These are phyloP conservation scores for Nymphalis c-album DNA, from an alignment of 2,888 invertebrate species.

Conservation along the genomic window DNA sequence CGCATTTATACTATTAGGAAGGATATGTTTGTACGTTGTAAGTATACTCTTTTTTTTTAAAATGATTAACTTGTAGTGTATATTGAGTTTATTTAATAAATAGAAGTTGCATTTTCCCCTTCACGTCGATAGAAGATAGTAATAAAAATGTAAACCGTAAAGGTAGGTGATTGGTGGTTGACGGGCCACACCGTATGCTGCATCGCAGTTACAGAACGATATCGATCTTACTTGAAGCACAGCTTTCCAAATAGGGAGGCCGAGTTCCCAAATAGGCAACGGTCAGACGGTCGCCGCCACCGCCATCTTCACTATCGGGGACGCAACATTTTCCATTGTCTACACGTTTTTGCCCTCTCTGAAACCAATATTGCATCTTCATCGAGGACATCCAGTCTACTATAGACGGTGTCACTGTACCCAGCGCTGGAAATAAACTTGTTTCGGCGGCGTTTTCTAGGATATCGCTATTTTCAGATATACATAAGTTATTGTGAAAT, in stretches of 20 bases:
- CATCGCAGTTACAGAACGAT: slow-evolving; percentile 60
- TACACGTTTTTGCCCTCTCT: slow-evolving; percentile 59
- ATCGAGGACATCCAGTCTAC: slow-evolving; percentile 53
- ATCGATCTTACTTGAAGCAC: slow-evolving; percentile 73
- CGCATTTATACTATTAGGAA: too few species aligned
- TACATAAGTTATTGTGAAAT: slow-evolving; percentile 22
- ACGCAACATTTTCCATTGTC: slow-evolving; percentile 74
- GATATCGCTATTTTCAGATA: slow-evolving; percentile 37
- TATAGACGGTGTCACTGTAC: slow-evolving; percentile 45
- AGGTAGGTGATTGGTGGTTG: slow-evolving; percentile 62
- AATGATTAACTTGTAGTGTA: slow-evolving; percentile 1
- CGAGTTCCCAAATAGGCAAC: slow-evolving; percentile 75
- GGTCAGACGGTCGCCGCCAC: slow-evolving; percentile 51
- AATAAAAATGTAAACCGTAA: slow-evolving; percentile 51
- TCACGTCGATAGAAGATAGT: slow-evolving; percentile 22
- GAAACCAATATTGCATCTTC: slow-evolving; percentile 56
- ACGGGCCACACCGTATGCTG: slow-evolving; percentile 50
- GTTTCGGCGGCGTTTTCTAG: slow-evolving; percentile 41
- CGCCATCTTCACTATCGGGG: slow-evolving; percentile 60
- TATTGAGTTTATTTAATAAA: slow-evolving; percentile 11
- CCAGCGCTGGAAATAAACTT: slow-evolving; percentile 40
- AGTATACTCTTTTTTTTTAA: too few species aligned
- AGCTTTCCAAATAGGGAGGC: slow-evolving; percentile 78
- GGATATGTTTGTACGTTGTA: too few species aligned
- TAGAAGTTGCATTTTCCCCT: not conserved